These are phyloP conservation scores for Acanthaster planci DNA, from an alignment of 35 echinoderm and acorn worm genomes.

Conservation along the genomic window DNA sequence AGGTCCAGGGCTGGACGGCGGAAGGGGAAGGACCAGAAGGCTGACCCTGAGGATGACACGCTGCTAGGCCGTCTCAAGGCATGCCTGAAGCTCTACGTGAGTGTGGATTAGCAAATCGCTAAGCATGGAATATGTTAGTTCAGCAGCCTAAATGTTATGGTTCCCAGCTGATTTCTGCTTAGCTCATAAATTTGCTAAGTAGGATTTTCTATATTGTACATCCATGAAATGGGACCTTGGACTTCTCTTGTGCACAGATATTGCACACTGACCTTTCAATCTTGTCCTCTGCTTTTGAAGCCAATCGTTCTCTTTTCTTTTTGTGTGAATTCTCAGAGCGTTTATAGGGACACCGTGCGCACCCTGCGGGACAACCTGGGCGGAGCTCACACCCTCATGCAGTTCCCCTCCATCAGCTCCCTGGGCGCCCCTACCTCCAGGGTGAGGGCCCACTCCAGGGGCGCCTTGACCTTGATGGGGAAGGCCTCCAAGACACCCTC, in stretches of 20 bases:
- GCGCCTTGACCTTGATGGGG: conserved; percentile 38
- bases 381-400: conserved; percentile 85
- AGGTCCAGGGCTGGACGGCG: conserved; percentile 27
- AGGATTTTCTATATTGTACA: too few relatives aligned
- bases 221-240: too few relatives aligned
- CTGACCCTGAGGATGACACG: conserved; percentile 52
- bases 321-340: conserved; percentile 47
- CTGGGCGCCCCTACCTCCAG: conserved; percentile 63
- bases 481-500: conserved; percentile 96
- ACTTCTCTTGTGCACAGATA: too few relatives aligned
- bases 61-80: conserved; percentile 92
- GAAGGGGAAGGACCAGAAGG: conserved; percentile 68
- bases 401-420: conserved; percentile 97
- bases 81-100: conserved; percentile 93
- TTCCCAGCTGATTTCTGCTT: too few relatives aligned
- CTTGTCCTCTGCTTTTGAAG: too few relatives aligned
- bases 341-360: conserved; percentile 86
- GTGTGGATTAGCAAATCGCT: background rate
- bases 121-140: too few relatives aligned
- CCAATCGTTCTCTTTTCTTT: background rate
- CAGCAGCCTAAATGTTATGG: too few relatives aligned
- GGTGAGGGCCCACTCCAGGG: conserved; percentile 52
- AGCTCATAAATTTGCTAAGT: too few relatives aligned
- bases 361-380: conserved; percentile 90
- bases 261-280: too few relatives aligned